phyloP scores from a whole-genome alignment of 2,888 invertebrate genomes.

The Entomobrya multifasciata region DNA sequence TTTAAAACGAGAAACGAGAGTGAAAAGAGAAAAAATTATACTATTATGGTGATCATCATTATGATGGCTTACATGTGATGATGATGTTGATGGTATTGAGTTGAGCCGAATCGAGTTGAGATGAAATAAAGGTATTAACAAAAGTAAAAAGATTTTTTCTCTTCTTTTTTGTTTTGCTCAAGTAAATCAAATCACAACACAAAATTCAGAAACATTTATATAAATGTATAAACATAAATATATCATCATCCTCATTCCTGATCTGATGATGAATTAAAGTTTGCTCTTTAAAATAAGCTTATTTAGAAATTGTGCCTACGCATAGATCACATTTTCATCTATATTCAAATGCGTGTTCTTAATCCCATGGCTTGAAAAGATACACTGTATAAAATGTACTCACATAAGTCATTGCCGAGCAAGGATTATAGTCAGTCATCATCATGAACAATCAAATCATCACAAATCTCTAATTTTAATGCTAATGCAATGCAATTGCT shows the following conservation, averaged over 20 bases:
- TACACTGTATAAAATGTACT: no score
- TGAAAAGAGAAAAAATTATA: conserved; percentile 27
- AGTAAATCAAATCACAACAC: conserved; percentile 10
- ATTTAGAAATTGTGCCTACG: background rate
- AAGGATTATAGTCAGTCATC: background rate
- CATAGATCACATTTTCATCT: conserved; percentile 12
- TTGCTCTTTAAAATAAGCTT: conserved; percentile 32
- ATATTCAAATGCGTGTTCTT: conserved; percentile 20
- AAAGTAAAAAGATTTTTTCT: conserved; percentile 21
- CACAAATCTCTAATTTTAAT: conserved; percentile 33
- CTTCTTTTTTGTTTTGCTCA: background rate
- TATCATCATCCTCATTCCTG: no score
- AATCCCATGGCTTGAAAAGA: conserved; percentile 11
- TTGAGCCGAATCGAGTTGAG: no score
- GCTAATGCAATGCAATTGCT: conserved; percentile 7
- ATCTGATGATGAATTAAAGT: conserved; percentile 24
- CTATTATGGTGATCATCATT: background rate
- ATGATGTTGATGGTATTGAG: background rate
- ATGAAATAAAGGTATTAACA: no score
- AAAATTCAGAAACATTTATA: no score
- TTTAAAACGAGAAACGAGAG: no score
- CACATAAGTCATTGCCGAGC: conserved; percentile 13
- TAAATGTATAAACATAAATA: no score
- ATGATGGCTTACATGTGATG: no score
- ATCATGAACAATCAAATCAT: no score